phyloP scores from a whole-genome alignment of 2,888 invertebrate genomes.

The Drosophila mimetica region DNA sequence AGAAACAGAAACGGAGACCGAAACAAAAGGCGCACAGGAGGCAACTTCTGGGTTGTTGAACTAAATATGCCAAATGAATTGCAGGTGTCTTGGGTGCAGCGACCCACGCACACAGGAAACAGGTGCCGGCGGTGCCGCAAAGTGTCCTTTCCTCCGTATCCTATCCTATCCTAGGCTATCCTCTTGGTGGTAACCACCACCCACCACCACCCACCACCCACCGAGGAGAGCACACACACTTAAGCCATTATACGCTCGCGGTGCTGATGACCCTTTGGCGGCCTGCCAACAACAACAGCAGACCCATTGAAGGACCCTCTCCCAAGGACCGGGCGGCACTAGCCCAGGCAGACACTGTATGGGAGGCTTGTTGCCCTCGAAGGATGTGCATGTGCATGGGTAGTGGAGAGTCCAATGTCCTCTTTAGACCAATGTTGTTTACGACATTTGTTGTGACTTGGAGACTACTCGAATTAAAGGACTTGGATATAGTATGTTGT shows the following conservation, averaged over 20 bases:
- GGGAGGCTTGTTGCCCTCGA: neutral
- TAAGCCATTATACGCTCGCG: conserved; percentile 35
- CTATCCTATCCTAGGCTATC: neutral
- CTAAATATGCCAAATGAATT: conserved; percentile 57
- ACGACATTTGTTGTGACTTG: conserved; percentile 12
- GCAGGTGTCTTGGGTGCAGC: conserved; percentile 59
- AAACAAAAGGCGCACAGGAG: conserved; percentile 8
- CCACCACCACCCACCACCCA: neutral
- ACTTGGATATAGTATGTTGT: neutral
- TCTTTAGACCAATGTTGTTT: conserved; percentile 18
- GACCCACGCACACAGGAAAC: conserved; percentile 59
- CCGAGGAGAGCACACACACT: conserved; percentile 4
- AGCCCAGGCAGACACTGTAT: too few species aligned
- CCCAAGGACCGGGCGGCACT: conserved; percentile 1
- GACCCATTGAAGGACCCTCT: neutral
- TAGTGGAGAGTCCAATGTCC: conserved; percentile 25
- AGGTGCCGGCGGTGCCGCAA: conserved; percentile 22
- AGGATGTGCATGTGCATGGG: conserved; percentile 5
- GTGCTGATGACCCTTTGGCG: conserved; percentile 63
- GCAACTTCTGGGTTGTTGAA: conserved; percentile 40
- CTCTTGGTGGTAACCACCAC: neutral
- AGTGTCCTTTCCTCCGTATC: conserved; percentile 38
- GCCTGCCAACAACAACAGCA: conserved; percentile 16
- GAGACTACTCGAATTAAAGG: neutral
- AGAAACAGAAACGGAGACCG: neutral